Evolutionary conservation across 2,888 invertebrate genomes (phyloP), one percentile per base, ranked within the genome.

Genomic region (Nasonovia ribisnigri): DNA sequence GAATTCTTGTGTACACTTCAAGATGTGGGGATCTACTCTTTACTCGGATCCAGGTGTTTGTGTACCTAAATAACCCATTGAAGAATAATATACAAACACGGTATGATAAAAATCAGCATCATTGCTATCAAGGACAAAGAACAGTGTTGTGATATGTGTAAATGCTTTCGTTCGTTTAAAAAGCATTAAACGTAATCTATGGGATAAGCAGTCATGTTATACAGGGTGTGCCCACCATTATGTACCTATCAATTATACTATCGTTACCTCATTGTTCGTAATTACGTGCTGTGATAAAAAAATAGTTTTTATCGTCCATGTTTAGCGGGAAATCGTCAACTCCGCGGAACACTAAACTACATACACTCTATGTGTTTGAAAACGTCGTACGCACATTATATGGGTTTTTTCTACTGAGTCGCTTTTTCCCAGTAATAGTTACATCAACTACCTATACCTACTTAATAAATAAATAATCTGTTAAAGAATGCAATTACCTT

Each of bases 121-220:
- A 57, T 89, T 57, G 57, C 16, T 29, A 43, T 43, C 43, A 89
- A 89, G 89, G 89, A 89, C 89, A 57, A 43, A 29, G 26, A 57
- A 42, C 77, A 42, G 29, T 36, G n/a, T 13, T 54, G 43, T 57
- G 42, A 43, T 43, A 42, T 42, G 26, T 1, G 26, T 29, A 29
- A 57, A 57, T 26, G n/a, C 29, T 89, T 57, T 89, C 42, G 57
- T 89, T 29, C 43, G 57, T 89, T 89, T 89, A 57, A 89, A 89
- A 57, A 88, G 57, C 26, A 29, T 88, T 57, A 88, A 88, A 89
- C 43, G 16, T 57, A 57, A 54, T 89, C 57, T 42, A 26, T 20
- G 29, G 26, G 57, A 89, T 89, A 43, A 89, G 43, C 43, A 13
- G 0, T 88, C 42, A 13, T 51, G n/a, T 36, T n/a, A 29, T 42